Evolutionary conservation across 2,113 vertebrate species (phyloP).

Genomic region (Austrofundulus limnaeus): DNA sequence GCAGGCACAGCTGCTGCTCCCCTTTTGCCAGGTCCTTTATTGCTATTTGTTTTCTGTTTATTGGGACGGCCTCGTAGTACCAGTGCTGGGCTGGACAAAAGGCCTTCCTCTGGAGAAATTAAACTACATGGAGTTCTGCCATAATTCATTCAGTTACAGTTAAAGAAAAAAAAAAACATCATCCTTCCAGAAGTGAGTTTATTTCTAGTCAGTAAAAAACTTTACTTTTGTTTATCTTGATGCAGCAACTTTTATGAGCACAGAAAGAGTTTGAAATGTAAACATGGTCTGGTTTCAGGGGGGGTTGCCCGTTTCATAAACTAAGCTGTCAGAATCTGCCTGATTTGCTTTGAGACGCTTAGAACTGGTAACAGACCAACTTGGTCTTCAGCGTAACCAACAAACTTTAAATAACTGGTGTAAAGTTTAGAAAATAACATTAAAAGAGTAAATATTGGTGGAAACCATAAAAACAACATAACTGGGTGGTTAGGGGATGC

Average conservation of each 20-base stretch:
- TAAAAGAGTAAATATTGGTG: too few relatives aligned
- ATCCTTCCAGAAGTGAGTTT: slow-evolving; percentile 65
- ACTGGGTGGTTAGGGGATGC: too few relatives aligned
- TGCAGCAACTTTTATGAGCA: background rate
- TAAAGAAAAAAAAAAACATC: slow-evolving; percentile 74
- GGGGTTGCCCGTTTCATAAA: too few relatives aligned
- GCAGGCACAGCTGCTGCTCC: slow-evolving; percentile 90
- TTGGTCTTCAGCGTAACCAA: too few relatives aligned
- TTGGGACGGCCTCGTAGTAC: slow-evolving; percentile 53
- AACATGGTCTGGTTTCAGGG: too few relatives aligned
- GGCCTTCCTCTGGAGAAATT: slow-evolving; percentile 58
- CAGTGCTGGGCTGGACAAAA: slow-evolving; percentile 78
- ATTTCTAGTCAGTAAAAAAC: slow-evolving; percentile 79
- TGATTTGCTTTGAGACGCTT: too few relatives aligned
- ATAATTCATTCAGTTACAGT: slow-evolving; percentile 51
- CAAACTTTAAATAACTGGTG: too few relatives aligned
- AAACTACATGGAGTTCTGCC: slow-evolving; percentile 21
- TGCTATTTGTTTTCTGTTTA: slow-evolving; percentile 77
- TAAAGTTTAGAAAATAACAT: too few relatives aligned
- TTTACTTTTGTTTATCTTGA: slow-evolving; percentile 1
- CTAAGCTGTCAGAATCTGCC: too few relatives aligned
- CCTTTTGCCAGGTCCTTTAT: slow-evolving; percentile 85
- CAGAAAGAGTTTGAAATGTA: background rate
- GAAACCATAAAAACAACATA: too few relatives aligned
- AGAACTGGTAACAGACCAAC: too few relatives aligned